Evolutionary conservation across 2,888 invertebrate genomes (phyloP), one percentile per base, ranked within the genome.

Genomic region (Mesoligia furuncula): DNA sequence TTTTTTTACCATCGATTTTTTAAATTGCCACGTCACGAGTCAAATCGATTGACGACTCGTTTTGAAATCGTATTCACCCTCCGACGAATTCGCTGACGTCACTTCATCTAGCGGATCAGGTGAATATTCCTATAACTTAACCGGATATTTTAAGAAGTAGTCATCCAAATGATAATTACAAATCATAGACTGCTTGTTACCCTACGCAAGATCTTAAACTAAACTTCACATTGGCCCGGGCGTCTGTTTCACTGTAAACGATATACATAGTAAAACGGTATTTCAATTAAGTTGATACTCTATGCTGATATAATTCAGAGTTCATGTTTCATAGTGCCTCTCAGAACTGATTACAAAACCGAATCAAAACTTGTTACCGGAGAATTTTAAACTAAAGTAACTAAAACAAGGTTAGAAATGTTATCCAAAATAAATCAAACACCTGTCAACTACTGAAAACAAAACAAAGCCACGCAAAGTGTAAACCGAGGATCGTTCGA

Each of bases 11-110:
- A 78, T 83, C 80, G 80, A 85, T 83, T 86, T 77, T 76, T 68
- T 31, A 78, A 83, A 83, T 75, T 17, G 83, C 89, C 59, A 39
- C 79, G 80, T 89, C 87, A 88, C 65, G 71, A 80, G 31, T 81
- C 75, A 80, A 87, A 89, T 83, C 87, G 87, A 88, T 87, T 86
- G 81, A 80, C 65, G 72, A 80, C 57, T 81, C 79, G 80, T 87
- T 83, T 81, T 81, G 66, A 74, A 87, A 79, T 86, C 86, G 73
- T 79, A 87, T 88, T 84, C 64, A 83, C 54, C 74, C 69, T 27
- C 57, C 54, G 36, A 62, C 70, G 68, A 77, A 80, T 71, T 80
- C 59, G 86, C 86, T 89, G 84, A 86, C 71, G 79, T 86, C 84
- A 86, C 66, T 75, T 48, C 72, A 75, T 73, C 65, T 69, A 48